Conservation (phyloP, 2,888 invertebrate genomes). For the Eueremaeus valkanovi region DNA sequence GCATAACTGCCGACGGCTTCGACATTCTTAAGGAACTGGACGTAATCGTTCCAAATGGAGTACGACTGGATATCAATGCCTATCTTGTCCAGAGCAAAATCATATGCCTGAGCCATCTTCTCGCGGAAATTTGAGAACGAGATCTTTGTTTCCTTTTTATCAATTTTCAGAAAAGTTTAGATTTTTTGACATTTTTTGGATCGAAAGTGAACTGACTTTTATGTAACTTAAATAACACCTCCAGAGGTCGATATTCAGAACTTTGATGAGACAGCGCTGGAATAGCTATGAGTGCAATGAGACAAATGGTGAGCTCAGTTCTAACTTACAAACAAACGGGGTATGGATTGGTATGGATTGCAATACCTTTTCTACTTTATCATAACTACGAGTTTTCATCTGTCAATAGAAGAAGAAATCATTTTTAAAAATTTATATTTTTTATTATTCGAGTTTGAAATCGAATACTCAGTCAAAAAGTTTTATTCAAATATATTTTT, state of each 20-base stretch:
- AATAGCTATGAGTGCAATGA: slow-evolving; percentile 66
- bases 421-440: too few relatives aligned
- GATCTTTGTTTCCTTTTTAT: slow-evolving; percentile 41
- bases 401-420: slow-evolving; percentile 57
- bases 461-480: neutral
- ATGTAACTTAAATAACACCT: slow-evolving; percentile 95
- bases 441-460: neutral
- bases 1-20: slow-evolving; percentile 98
- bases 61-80: slow-evolving; percentile 97
- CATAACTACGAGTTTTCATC: slow-evolving; percentile 96
- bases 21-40: slow-evolving; percentile 88
- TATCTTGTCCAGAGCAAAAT: slow-evolving; percentile 97
- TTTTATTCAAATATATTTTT: too few relatives aligned
- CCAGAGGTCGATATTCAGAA: slow-evolving; percentile 98
- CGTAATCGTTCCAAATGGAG: slow-evolving; percentile 96
- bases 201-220: slow-evolving; percentile 77
- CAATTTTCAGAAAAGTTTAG: too few relatives aligned
- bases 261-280: slow-evolving; percentile 95
- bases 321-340: slow-evolving; percentile 24
- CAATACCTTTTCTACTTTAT: slow-evolving; percentile 96
- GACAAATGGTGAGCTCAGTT: neutral
- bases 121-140: slow-evolving; percentile 63
- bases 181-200: too few relatives aligned
- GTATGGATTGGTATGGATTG: slow-evolving; percentile 38
- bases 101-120: slow-evolving; percentile 99